Evolutionary conservation across 2,888 invertebrate species (phyloP).

Genomic region (Synanthedon myopaeformis): DNA sequence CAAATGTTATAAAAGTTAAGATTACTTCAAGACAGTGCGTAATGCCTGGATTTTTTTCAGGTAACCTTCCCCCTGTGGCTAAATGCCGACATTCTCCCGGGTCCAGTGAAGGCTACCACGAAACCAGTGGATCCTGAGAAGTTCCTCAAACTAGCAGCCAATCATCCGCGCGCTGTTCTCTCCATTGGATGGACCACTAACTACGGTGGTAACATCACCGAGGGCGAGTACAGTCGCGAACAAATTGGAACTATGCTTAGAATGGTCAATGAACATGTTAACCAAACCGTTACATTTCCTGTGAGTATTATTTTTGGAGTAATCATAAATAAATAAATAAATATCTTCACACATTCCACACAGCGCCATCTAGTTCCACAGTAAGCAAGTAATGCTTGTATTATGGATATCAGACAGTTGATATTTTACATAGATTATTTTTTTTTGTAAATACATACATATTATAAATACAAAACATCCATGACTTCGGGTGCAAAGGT

Average conservation of each 20-base stretch:
- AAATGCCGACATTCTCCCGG: slow-evolving; percentile 87
- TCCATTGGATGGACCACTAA: slow-evolving; percentile 90
- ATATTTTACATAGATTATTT: too few relatives aligned
- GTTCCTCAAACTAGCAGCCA: slow-evolving; percentile 73
- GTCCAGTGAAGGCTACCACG: slow-evolving; percentile 74
- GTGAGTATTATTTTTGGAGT: slow-evolving; percentile 29
- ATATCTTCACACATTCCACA: too few relatives aligned
- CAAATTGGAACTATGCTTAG: slow-evolving; percentile 79
- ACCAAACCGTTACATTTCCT: slow-evolving; percentile 84
- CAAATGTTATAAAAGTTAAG: too few relatives aligned
- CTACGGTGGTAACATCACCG: slow-evolving; percentile 61
- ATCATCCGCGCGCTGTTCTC: slow-evolving; percentile 74
- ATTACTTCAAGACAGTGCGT: too few relatives aligned
- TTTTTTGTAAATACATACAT: too few relatives aligned
- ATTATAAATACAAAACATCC: too few relatives aligned
- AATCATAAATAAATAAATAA: too few relatives aligned
- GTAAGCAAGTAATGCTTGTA: too few relatives aligned
- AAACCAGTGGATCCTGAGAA: slow-evolving; percentile 73
- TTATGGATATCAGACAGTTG: too few relatives aligned
- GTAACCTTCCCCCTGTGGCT: slow-evolving; percentile 82
- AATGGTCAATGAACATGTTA: slow-evolving; percentile 61
- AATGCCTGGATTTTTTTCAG: slow-evolving; percentile 37
- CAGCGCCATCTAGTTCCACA: too few relatives aligned
- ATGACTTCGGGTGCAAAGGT: too few relatives aligned
- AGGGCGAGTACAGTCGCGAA: slow-evolving; percentile 71